These are phyloP conservation scores for Polydrusus pterygomalis DNA, from an alignment of 2,888 invertebrate species.

Conservation along the genomic window DNA sequence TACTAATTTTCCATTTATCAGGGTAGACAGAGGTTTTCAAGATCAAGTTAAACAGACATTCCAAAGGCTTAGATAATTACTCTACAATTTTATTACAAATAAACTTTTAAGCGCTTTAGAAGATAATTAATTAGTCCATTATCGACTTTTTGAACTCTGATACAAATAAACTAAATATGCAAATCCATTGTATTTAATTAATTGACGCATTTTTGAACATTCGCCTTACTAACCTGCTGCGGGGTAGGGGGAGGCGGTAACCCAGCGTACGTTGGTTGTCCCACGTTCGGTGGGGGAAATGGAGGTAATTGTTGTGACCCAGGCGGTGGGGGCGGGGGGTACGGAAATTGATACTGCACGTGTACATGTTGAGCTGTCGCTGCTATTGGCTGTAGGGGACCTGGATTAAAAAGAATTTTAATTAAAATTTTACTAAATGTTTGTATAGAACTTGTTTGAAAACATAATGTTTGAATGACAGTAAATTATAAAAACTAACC, in stretches of 20 bases:
- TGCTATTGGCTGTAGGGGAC: slow-evolving; percentile 73
- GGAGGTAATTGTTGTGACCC: slow-evolving; percentile 41
- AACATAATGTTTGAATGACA: neutral
- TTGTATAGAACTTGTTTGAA: too few species aligned
- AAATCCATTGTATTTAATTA: too few species aligned
- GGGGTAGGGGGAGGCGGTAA: slow-evolving; percentile 46
- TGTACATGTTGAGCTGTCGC: slow-evolving; percentile 62
- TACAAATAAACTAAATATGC: too few species aligned
- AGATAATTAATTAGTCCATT: too few species aligned
- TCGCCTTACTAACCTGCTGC: slow-evolving; percentile 34
- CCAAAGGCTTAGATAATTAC: too few species aligned
- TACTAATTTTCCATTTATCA: too few species aligned
- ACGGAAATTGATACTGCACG: slow-evolving; percentile 74
- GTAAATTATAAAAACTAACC: slow-evolving; percentile 23
- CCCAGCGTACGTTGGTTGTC: slow-evolving; percentile 40
- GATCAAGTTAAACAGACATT: too few species aligned
- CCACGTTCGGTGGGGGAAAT: slow-evolving; percentile 52
- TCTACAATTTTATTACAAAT: too few species aligned
- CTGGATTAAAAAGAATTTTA: slow-evolving; percentile 60
- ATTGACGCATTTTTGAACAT: neutral
- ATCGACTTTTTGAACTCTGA: too few species aligned
- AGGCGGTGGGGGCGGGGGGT: slow-evolving; percentile 63
- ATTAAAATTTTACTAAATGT: neutral
- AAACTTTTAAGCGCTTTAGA: too few species aligned
- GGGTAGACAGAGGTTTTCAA: too few species aligned